Evolutionary conservation across 92 coral and sea anemone species (phyloP).

Genomic region (Diadumene lineata): DNA sequence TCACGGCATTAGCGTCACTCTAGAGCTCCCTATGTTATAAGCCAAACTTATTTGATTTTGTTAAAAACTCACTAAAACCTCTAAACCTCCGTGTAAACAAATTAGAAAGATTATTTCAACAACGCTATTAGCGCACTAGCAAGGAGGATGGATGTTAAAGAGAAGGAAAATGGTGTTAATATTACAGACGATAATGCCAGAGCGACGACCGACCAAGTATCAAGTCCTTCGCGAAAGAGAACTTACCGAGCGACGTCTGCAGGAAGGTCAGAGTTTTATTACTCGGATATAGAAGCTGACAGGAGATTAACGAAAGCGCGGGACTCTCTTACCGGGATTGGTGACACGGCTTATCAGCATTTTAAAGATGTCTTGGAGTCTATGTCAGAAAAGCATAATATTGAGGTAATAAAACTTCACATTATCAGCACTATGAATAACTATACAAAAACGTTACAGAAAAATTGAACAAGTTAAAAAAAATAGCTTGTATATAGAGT

Average conservation of each 20-base stretch:
- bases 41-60: neutral
- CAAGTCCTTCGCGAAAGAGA: conserved; percentile 11
- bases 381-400: conserved; percentile 45
- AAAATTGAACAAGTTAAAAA: too few relatives aligned
- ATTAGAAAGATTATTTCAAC: neutral
- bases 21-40: neutral
- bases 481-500: too few relatives aligned
- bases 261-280: conserved; percentile 18
- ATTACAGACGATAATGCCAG: conserved; percentile 8
- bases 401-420: conserved; percentile 29
- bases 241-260: conserved; percentile 11
- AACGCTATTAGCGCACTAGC: neutral
- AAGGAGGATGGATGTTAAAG: conserved; percentile 9
- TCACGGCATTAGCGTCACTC: conserved; percentile 22
- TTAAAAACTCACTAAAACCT: neutral
- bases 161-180: conserved; percentile 16
- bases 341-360: conserved; percentile 54
- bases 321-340: conserved; percentile 55
- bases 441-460: neutral
- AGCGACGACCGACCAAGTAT: neutral
- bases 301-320: conserved; percentile 44
- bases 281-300: conserved; percentile 40
- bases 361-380: conserved; percentile 62
- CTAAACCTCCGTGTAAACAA: neutral
- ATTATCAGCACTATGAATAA: neutral